Conservation (phyloP, 92 coral and sea anemone genomes). For the Galaxea fascicularis region DNA sequence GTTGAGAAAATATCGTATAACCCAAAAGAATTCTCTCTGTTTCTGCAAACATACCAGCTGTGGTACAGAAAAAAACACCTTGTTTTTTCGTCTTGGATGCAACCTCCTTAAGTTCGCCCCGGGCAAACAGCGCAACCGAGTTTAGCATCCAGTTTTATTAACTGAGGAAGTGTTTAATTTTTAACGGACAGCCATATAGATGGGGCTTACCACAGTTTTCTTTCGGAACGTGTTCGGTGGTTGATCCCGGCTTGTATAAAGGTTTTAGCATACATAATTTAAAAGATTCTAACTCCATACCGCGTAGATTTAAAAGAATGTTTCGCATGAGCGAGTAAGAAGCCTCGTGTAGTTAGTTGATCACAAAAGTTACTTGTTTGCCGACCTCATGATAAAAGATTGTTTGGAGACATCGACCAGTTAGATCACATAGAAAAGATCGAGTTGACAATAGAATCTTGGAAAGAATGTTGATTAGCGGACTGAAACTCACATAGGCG, state of each 20-base stretch:
- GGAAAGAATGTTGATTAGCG: neutral
- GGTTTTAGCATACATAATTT: constrained; percentile 17
- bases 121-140: too few relatives aligned
- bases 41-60: too few relatives aligned
- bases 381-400: neutral
- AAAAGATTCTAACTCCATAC: neutral
- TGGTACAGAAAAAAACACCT: too few relatives aligned
- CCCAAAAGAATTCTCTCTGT: too few relatives aligned
- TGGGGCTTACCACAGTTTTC: neutral
- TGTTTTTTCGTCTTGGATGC: too few relatives aligned
- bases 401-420: constrained; percentile 14
- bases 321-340: neutral
- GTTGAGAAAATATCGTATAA: too few relatives aligned
- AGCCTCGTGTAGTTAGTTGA: neutral
- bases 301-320: constrained; percentile 3
- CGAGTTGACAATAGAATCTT: neutral
- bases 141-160: too few relatives aligned
- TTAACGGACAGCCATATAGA: too few relatives aligned
- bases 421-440: neutral
- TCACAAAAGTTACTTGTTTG: constrained; percentile 13
- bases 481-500: neutral
- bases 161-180: too few relatives aligned
- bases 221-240: neutral
- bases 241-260: neutral
- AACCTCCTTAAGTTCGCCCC: too few relatives aligned